Base-by-base conservation (phyloP, 2,113 vertebrate genomes). In the Lipotes vexillifer region DNA sequence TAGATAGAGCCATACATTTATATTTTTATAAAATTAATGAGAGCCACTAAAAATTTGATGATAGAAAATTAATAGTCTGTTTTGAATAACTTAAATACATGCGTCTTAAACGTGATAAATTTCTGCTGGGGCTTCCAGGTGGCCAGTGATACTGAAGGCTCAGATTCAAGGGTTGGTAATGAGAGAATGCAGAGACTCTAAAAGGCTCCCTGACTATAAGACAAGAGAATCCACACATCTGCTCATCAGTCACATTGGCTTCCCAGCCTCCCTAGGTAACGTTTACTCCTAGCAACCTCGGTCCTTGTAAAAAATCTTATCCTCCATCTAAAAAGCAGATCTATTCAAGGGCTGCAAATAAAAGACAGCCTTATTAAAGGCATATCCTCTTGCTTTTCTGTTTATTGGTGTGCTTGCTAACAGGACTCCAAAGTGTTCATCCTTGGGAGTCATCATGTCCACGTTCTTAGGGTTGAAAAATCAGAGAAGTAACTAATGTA, bases 261-360 rank as follows among this genome's bases (percentile, higher is more conserved):
- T 52, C 66, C 80, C 33, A 81, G 44, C 10, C 6, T 15, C 29
- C 14, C 33, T 29, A 78, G 21, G 44, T 94, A 94, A 94, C 46
- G 12, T 25, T 61, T 59, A 86, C 63, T 97, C 71, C 94, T 98
- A 97, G 93, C 52, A 97, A 97, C 66, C 52, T 90, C 23, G 4
- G 96, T 77, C 68, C 96, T 97, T 98, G 93, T 93, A 92, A 98
- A 77, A 98, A 98, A 98, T 96, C 95, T 98, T 98, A 97, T 97
- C 97, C 97, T 98, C 96, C 71, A 94, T 97, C 97, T 98, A 98
- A 97, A 98, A 93, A 98, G 94, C 97, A 96, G 97, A 98, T 95
- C 97, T 98, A 94, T 87, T 97, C 13, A 81, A 95, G 90, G 95
- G 90, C 89, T 96, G 38, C 65, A 84, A 90, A 96, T 97, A 97